phyloP scores from a whole-genome alignment of 2,113 vertebrate species.

The Oxygymnocypris stewartii region DNA sequence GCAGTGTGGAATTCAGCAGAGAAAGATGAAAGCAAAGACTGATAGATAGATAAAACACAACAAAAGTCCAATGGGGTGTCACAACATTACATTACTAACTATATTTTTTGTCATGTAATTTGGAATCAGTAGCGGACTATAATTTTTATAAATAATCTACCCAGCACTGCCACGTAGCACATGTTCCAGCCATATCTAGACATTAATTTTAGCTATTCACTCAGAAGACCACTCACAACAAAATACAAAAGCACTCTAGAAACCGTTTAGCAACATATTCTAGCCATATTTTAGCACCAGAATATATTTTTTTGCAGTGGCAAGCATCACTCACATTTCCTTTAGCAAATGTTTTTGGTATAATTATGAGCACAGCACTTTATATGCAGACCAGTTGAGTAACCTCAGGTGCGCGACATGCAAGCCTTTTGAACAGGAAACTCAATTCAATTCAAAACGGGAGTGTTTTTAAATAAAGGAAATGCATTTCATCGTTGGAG shows the following conservation, averaged over 20 bases:
- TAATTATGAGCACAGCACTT: not conserved
- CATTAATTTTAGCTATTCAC: not conserved
- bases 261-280: not conserved
- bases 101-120: too few species aligned
- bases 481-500: constrained; percentile 11
- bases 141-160: too few species aligned
- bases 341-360: not conserved
- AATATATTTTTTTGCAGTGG: constrained; percentile 7
- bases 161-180: too few species aligned
- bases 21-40: too few species aligned
- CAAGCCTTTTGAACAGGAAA: constrained; percentile 20
- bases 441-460: constrained; percentile 6
- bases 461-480: constrained; percentile 7
- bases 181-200: not conserved
- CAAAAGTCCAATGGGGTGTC: too few species aligned
- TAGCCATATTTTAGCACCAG: not conserved
- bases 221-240: not conserved
- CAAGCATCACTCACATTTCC: not conserved
- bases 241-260: not conserved
- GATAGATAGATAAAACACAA: too few species aligned
- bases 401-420: constrained; percentile 16
- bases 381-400: not conserved
- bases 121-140: too few species aligned
- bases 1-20: too few species aligned
- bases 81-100: too few species aligned